Conservation (phyloP, 2,888 invertebrate genomes). For the Platycnemis pennipes region DNA sequence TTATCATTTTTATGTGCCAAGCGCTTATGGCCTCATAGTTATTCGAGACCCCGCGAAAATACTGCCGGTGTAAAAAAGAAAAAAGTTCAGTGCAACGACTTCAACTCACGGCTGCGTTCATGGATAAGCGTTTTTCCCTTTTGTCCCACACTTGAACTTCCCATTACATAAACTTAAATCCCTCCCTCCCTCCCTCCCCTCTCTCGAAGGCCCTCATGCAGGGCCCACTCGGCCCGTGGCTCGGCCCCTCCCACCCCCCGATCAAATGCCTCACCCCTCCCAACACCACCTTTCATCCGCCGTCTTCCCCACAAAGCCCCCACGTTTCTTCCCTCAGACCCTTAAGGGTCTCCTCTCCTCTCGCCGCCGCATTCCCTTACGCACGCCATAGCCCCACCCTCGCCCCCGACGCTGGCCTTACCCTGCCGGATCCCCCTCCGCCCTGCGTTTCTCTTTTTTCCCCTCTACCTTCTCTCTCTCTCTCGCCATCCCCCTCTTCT, state of each 20-base stretch:
- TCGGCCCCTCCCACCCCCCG: neutral
- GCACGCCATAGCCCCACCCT: too few species aligned
- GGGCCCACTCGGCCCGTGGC: neutral
- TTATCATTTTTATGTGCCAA: neutral
- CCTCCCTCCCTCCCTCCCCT: neutral
- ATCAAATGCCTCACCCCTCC: neutral
- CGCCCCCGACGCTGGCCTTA: neutral
- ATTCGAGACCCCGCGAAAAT: neutral
- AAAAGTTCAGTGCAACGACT: constrained; percentile 38
- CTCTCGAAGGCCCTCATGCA: neutral
- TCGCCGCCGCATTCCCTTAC: neutral
- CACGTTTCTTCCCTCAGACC: neutral
- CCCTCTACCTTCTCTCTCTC: neutral
- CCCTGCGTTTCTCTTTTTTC: neutral
- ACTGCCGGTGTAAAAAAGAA: neutral
- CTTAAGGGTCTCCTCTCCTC: neutral
- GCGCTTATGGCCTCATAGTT: neutral
- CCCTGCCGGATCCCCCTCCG: neutral
- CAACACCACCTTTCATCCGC: neutral
- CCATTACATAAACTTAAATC: constrained; percentile 19
- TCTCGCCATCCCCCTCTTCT: neutral
- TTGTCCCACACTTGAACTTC: constrained; percentile 8
- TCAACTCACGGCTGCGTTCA: constrained; percentile 5
- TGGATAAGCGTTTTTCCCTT: neutral
- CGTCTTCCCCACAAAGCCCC: neutral